Evolutionary conservation across 2,888 invertebrate genomes (phyloP).

Genomic region (Caenorhabditis imperialis): DNA sequence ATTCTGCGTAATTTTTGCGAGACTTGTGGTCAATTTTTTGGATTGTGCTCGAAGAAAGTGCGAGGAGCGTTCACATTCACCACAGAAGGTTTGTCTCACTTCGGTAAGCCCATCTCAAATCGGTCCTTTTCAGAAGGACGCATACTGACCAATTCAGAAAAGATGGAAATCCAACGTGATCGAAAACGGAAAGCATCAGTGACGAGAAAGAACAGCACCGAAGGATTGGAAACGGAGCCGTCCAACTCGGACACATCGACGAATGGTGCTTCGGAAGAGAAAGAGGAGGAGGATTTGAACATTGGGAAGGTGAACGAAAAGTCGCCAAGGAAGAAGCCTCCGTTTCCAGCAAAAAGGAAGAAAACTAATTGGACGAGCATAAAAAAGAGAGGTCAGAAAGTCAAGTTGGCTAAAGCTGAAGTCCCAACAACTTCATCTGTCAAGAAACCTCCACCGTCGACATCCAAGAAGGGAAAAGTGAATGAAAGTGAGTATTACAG

Average conservation of each 20-base stretch:
- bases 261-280: conserved; percentile 1
- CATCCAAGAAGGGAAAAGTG: neutral
- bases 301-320: conserved; percentile 1
- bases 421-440: neutral
- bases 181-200: neutral
- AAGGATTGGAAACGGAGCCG: neutral
- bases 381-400: neutral
- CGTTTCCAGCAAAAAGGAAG: conserved; percentile 12
- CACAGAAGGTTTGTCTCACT: no score
- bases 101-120: no score
- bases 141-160: conserved; percentile 11
- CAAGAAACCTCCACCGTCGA: neutral
- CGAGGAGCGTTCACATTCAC: neutral
- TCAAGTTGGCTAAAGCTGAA: no score
- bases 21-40: conserved; percentile 4
- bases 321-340: neutral
- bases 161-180: neutral
- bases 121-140: conserved; percentile 31
- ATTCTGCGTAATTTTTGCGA: conserved; percentile 13
- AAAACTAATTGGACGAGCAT: conserved; percentile 15
- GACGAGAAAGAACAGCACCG: neutral
- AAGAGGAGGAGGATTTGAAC: conserved; percentile 3
- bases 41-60: conserved; percentile 29
- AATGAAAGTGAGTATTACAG: no score
- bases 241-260: conserved; percentile 11